Percentiles rank a stretch among this genome's conserved stretches.
Conservation (phyloP, 2,888 invertebrate species). For the Omphaloscelis lunosa region DNA sequence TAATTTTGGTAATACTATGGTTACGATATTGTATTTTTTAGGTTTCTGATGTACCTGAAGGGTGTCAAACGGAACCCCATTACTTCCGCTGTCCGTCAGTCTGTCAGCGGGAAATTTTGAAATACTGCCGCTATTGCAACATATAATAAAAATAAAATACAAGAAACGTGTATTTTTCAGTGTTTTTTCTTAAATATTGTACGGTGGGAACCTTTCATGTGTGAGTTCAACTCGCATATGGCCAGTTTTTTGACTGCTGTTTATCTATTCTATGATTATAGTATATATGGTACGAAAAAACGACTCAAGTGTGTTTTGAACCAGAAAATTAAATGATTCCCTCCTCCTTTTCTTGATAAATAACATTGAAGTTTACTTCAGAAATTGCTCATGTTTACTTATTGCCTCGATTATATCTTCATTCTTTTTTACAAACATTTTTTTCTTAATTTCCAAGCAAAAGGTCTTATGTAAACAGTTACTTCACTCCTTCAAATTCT, state of each 20-base stretch:
- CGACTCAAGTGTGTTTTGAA: not conserved
- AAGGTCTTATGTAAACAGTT: not conserved
- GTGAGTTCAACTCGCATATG: no score
- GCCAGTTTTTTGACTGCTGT: no score
- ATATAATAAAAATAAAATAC: no score
- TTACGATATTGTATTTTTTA: not conserved
- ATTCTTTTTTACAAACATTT: not conserved
- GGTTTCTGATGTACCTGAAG: no score
- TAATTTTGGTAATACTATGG: not conserved
- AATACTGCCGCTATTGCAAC: no score
- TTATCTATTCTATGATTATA: not conserved
- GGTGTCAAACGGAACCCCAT: no score
- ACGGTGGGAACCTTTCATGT: no score
- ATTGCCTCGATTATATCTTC: not conserved
- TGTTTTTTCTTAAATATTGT: no score
- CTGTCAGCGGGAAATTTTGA: no score
- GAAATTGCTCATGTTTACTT: not conserved
- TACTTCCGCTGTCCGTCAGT: no score
- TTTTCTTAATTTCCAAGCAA: not conserved
- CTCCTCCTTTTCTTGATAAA: not conserved
- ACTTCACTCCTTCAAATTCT: constrained; percentile 9
- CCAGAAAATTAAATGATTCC: not conserved
- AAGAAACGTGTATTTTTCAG: no score
- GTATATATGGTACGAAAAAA: not conserved
- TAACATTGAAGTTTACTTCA: not conserved